Conservation (phyloP, 2,888 invertebrate species). For the Pyrgus malvae region DNA sequence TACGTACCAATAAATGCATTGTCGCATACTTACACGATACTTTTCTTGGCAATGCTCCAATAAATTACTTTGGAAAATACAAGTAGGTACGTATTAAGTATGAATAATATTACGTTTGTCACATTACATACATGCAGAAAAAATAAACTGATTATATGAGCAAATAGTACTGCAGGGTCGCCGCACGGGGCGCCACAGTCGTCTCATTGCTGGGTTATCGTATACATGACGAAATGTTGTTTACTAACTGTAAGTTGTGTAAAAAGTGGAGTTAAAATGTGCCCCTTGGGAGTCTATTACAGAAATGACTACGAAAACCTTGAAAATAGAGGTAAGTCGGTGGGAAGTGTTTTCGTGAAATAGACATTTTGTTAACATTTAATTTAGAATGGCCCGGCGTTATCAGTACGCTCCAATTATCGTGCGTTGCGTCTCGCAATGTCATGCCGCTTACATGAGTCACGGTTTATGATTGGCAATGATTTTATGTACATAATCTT, state of each 20-base stretch:
- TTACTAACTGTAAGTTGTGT: slow-evolving; percentile 17
- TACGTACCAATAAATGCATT: too few relatives aligned
- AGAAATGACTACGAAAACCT: slow-evolving; percentile 45
- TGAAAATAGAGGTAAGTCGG: slow-evolving; percentile 13
- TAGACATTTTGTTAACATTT: neutral
- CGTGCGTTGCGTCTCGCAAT: neutral
- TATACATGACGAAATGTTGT: neutral
- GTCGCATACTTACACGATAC: too few relatives aligned
- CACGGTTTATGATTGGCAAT: neutral
- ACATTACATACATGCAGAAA: too few relatives aligned
- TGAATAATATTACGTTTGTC: too few relatives aligned
- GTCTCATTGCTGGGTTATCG: neutral
- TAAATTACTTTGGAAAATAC: too few relatives aligned
- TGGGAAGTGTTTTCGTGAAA: neutral
- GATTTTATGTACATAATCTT: too few relatives aligned
- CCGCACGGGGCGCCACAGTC: slow-evolving; percentile 21
- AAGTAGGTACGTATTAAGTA: too few relatives aligned
- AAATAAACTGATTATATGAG: slow-evolving; percentile 2
- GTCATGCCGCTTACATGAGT: neutral
- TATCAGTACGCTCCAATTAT: slow-evolving; percentile 1
- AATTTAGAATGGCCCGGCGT: neutral
- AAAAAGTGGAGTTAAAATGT: slow-evolving; percentile 34
- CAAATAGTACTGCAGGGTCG: neutral
- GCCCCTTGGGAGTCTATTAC: slow-evolving; percentile 27
- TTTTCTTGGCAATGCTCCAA: too few relatives aligned